Percentiles rank a stretch among this genome's conserved stretches.
Evolutionary conservation across 2,888 invertebrate genomes (phyloP).

Genomic region (Pycnomerus fuliginosus): DNA sequence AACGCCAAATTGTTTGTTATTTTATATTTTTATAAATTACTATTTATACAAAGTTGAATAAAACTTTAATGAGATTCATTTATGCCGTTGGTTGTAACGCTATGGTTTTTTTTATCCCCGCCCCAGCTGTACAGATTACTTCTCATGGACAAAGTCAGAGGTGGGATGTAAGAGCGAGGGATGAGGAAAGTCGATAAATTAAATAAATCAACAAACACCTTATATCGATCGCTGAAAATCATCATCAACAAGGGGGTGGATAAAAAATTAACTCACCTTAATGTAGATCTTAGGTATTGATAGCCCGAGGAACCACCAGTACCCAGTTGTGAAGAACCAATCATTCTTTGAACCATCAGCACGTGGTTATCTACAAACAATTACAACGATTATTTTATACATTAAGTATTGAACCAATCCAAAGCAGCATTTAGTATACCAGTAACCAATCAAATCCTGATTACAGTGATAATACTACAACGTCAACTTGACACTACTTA

Average conservation of each 20-base stretch:
- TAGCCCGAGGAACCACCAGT: constrained; percentile 99
- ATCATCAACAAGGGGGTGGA: constrained; percentile 1
- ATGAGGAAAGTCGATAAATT: constrained; percentile 96
- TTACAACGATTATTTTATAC: not conserved
- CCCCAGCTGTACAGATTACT: constrained; percentile 66
- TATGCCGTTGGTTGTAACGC: not conserved
- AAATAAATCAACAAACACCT: constrained; percentile 96
- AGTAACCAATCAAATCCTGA: too few species aligned
- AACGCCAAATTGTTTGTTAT: too few species aligned
- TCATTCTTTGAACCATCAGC: constrained; percentile 98
- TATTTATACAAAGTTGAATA: too few species aligned
- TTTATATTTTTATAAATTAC: too few species aligned
- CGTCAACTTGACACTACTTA: too few species aligned
- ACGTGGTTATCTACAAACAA: constrained; percentile 87
- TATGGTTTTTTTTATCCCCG: constrained; percentile 19
- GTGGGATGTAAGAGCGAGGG: constrained; percentile 88
- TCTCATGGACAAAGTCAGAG: constrained; percentile 81
- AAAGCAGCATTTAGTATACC: too few species aligned
- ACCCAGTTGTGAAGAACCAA: constrained; percentile 93
- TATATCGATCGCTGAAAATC: constrained; percentile 88
- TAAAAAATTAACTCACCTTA: constrained; percentile 80
- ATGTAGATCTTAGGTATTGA: constrained; percentile 93
- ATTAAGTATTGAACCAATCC: constrained; percentile 16
- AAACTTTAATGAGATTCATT: too few species aligned
- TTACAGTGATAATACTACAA: too few species aligned